Base-by-base conservation (phyloP, 2,113 vertebrate species). In the Thoracochromis brauschi region DNA sequence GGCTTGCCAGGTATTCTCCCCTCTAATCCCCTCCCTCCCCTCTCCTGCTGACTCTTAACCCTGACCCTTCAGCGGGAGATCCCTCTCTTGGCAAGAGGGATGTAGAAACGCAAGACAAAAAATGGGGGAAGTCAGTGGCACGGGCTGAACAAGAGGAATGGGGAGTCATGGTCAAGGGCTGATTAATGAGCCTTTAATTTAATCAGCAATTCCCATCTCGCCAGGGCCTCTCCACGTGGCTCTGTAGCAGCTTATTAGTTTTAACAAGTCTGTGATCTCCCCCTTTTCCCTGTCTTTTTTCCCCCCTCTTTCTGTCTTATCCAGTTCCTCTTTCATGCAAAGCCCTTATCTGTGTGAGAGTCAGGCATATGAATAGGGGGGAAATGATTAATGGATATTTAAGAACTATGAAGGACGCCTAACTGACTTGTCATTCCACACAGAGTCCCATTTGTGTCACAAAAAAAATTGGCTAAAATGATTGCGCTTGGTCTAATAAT, bases 181-280 rank as follows among this genome's bases (percentile, higher is more conserved):
- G 97, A 98, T 97, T 98, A 98, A 98, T 97, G 97, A 97, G 96
- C 95, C 96, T 97, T 97, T 98, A 98, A 98, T 98, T 97, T 97
- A 97, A 98, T 98, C 97, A 97, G 96, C 96, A 94, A 94, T 97
- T 97, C 97, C 97, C 97, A 97, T 97, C 96, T 95, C 88, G 83
- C 90, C 88, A 87, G 60, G 94, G 87, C 92, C 95, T 94, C 96
- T 96, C 96, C 97, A 96, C 96, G 94, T 96, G 96, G 96, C 96
- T 90, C 84, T 91, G 96, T 96, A 97, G 96, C 95, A 96, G 97
- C 97, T 97, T 98, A 98, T 98, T 98, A 97, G 97, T 97, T 97
- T 97, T 96, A 97, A 96, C 97, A 96, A 94, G 96, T 96, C 97
- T 97, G 95, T 97, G 95, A 97, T 97, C 97, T 97, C 96, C 96